These are phyloP conservation scores for Eira barbara DNA, from an alignment of 2,113 vertebrate genomes.

Conservation along the genomic window DNA sequence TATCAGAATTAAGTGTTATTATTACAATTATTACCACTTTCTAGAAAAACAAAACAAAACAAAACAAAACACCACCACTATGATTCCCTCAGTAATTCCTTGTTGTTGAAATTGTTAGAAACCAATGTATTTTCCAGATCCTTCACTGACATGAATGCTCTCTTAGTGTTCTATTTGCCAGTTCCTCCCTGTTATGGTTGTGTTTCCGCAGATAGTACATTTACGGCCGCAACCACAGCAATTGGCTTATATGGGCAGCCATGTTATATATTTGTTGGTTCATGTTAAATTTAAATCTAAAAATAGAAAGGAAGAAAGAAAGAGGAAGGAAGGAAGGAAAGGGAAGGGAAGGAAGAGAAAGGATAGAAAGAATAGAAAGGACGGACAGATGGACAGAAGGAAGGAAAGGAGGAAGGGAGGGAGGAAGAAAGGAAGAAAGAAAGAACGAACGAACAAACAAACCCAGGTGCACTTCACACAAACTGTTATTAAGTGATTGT, in stretches of 20 bases:
- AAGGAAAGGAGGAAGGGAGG: too few species aligned
- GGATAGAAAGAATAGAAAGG: too few species aligned
- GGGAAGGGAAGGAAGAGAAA: too few species aligned
- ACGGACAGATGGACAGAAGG: too few species aligned
- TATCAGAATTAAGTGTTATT: neutral
- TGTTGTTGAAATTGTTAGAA: slow-evolving; percentile 15
- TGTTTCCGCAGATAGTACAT: neutral
- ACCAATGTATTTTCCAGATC: neutral
- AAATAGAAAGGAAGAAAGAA: neutral
- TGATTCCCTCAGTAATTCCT: neutral
- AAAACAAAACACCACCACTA: neutral
- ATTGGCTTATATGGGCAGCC: neutral
- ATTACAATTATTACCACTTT: neutral
- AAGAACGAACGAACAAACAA: neutral
- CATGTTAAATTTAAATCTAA: neutral
- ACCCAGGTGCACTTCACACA: neutral
- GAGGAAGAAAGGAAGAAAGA: neutral
- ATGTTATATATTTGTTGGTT: neutral
- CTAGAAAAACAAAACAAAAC: neutral
- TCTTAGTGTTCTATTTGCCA: neutral
- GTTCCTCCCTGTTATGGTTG: neutral
- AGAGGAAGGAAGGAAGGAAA: too few species aligned
- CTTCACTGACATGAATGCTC: neutral
- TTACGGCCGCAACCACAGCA: neutral
- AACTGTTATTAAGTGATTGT: neutral